Conservation (phyloP, 2,888 invertebrate genomes). For the Deilephila elpenor region DNA sequence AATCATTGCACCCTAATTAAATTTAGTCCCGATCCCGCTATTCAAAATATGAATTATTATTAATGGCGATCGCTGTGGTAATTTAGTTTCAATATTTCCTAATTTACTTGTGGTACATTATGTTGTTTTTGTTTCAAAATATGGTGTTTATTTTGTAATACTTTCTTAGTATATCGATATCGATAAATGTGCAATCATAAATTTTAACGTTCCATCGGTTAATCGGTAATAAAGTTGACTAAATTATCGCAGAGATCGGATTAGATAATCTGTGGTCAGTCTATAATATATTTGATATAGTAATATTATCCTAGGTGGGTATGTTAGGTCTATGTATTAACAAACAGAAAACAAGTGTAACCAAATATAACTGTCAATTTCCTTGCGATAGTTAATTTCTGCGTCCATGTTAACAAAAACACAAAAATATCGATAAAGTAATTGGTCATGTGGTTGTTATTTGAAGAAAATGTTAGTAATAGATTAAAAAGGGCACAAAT, state of each 20-base stretch:
- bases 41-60: constrained; percentile 29
- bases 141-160: neutral
- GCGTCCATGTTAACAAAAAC: neutral
- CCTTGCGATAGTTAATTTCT: neutral
- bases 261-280: constrained; percentile 12
- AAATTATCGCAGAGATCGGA: constrained; percentile 6
- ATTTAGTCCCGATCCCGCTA: constrained; percentile 37
- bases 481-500: neutral
- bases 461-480: neutral
- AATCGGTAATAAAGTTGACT: neutral
- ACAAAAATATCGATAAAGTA: neutral
- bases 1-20: constrained; percentile 43
- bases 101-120: too few species aligned
- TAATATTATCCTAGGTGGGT: neutral
- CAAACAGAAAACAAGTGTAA: neutral
- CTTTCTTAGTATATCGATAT: neutral
- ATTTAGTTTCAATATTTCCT: neutral
- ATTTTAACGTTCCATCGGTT: neutral
- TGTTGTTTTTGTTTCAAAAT: neutral
- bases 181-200: neutral
- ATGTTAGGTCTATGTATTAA: neutral
- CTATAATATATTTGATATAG: constrained; percentile 1
- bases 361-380: neutral
- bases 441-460: neutral
- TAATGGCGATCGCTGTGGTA: neutral